Percentiles rank a stretch among this genome's conserved stretches.
Conservation (phyloP, 2,797 vertebrate genomes). For the Columba guinea region DNA sequence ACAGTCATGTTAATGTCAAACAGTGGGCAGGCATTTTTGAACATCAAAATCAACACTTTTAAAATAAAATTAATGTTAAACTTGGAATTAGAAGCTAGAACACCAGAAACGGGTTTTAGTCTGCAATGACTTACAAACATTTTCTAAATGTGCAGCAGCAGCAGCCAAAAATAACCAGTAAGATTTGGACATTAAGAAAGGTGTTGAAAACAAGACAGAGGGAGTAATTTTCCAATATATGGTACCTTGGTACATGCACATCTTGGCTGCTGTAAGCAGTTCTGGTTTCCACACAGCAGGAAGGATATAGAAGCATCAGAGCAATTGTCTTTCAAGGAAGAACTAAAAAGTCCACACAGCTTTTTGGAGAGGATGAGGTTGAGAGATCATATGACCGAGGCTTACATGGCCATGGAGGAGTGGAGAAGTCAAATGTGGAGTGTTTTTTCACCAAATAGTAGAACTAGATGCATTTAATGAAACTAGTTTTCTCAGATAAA, state of each 20-base stretch:
- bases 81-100: neutral
- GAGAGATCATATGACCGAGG: neutral
- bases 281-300: neutral
- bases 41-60: neutral
- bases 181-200: neutral
- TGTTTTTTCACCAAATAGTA: neutral
- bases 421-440: neutral
- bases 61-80: neutral
- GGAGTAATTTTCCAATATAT: neutral
- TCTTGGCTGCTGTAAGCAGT: neutral
- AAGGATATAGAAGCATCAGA: neutral
- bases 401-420: neutral
- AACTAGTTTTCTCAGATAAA: neutral
- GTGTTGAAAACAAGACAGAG: neutral
- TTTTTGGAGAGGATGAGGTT: neutral
- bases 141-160: neutral
- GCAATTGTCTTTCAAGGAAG: neutral
- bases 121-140: neutral
- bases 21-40: neutral
- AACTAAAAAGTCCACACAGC: neutral
- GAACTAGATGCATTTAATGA: neutral
- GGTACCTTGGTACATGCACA: neutral
- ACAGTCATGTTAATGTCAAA: neutral
- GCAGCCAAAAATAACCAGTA: neutral
- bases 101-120: neutral